Evolutionary conservation across 2,113 vertebrate species (phyloP).

Genomic region (Solea solea): DNA sequence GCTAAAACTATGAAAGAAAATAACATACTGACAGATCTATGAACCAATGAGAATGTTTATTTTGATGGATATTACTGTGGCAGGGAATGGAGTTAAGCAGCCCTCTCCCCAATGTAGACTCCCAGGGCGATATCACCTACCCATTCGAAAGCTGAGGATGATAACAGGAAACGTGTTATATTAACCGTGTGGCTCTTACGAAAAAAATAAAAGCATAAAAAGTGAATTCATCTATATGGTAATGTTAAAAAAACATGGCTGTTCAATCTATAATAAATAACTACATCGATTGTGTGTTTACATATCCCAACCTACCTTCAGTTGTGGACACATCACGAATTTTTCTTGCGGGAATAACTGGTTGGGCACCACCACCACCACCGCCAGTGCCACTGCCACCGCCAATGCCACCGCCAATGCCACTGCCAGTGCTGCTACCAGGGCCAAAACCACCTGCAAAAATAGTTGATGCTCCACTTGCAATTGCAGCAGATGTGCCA

Average conservation of each 20-base stretch:
- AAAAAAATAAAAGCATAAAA: neutral
- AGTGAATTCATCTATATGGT: neutral
- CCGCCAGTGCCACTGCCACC: neutral
- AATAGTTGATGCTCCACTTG: no score
- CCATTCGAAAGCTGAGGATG: constrained; percentile 62
- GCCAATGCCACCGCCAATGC: neutral
- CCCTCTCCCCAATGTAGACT: constrained; percentile 40
- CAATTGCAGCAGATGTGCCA: rapidly evolving
- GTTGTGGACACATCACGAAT: constrained; percentile 5
- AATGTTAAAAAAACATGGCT: neutral
- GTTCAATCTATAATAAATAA: neutral
- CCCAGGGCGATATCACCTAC: constrained; percentile 61
- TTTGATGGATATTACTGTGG: constrained; percentile 29
- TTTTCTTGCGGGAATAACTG: constrained; percentile 1
- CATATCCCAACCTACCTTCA: constrained; percentile 34
- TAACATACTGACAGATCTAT: constrained; percentile 34
- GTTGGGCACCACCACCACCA: neutral
- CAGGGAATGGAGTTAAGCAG: constrained; percentile 30
- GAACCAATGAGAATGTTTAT: constrained; percentile 51
- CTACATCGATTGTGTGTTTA: neutral
- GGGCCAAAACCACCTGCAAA: neutral
- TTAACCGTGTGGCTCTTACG: neutral
- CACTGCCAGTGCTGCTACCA: neutral
- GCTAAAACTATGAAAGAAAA: constrained; percentile 22
- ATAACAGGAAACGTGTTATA: constrained; percentile 10